phyloP scores from a whole-genome alignment of 2,113 vertebrate species.

The Atherinomorus stipes region DNA sequence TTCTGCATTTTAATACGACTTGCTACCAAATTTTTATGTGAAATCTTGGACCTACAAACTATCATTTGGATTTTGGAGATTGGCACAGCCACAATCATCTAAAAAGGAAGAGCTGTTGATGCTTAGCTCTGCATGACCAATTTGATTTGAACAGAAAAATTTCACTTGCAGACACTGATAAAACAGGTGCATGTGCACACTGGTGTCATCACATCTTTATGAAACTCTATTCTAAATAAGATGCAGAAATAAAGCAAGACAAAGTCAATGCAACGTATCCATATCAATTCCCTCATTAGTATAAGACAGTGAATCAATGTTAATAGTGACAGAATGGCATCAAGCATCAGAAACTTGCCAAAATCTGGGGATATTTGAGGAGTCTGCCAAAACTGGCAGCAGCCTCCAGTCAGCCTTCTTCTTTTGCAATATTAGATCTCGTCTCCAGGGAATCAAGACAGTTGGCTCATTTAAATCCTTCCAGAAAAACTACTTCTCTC shows the following conservation, averaged over 20 bases:
- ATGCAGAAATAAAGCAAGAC: neutral
- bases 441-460: slow-evolving; percentile 37
- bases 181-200: too few species aligned
- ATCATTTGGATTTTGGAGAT: neutral
- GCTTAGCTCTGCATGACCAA: too few species aligned
- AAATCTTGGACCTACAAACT: neutral
- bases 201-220: too few species aligned
- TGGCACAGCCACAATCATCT: neutral
- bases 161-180: too few species aligned
- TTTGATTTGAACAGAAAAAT: too few species aligned
- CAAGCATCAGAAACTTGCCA: slow-evolving; percentile 18
- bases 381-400: slow-evolving; percentile 26
- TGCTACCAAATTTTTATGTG: neutral
- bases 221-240: too few species aligned
- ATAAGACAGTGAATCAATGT: neutral
- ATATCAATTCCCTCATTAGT: slow-evolving; percentile 4
- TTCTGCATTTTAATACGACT: neutral
- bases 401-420: slow-evolving; percentile 31
- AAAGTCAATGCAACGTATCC: neutral
- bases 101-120: too few species aligned
- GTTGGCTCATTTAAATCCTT: slow-evolving; percentile 51
- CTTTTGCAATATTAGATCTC: slow-evolving; percentile 35
- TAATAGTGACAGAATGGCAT: slow-evolving; percentile 11
- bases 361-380: slow-evolving; percentile 49
- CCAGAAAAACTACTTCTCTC: slow-evolving; percentile 32